These are phyloP conservation scores for Anabas testudineus DNA, from an alignment of 2,797 vertebrate species.

Conservation along the genomic window DNA sequence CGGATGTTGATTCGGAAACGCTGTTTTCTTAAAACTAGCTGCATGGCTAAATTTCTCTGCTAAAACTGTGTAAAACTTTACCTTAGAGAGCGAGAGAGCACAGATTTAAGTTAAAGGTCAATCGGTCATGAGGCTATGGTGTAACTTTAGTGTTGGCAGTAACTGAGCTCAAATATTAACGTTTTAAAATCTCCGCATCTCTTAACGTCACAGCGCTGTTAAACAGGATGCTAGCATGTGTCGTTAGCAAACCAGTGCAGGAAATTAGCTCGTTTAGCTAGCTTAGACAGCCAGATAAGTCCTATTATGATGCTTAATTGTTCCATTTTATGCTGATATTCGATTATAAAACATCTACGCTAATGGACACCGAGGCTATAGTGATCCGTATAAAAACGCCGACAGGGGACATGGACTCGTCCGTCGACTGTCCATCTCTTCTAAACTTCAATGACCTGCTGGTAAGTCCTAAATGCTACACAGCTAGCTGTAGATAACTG, in stretches of 20 bases:
- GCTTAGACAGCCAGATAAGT: conserved; percentile 40
- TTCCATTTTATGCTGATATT: conserved; percentile 86
- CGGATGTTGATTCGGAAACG: conserved; percentile 77
- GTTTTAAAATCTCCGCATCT: conserved; percentile 5
- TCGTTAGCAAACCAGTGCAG: conserved; percentile 55
- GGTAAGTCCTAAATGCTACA: conserved; percentile 82
- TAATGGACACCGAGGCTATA: conserved; percentile 92
- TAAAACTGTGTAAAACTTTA: conserved; percentile 32
- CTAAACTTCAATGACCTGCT: conserved; percentile 95
- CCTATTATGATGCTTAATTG: conserved; percentile 68
- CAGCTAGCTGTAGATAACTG: conserved; percentile 13
- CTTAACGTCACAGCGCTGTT: conserved; percentile 17
- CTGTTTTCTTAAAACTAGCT: conserved; percentile 61
- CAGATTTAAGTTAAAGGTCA: background rate
- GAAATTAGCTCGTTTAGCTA: conserved; percentile 68
- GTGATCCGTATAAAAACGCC: conserved; percentile 96
- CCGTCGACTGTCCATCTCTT: conserved; percentile 91
- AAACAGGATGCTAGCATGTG: conserved; percentile 64
- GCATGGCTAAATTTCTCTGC: conserved; percentile 31
- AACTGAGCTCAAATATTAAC: background rate
- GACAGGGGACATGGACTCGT: conserved; percentile 94
- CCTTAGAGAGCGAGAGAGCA: background rate
- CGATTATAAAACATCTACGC: conserved; percentile 82
- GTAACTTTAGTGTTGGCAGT: background rate
- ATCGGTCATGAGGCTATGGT: conserved; percentile 2